Conservation (phyloP, 2,888 invertebrate species). For the Hemaris fuciformis region DNA sequence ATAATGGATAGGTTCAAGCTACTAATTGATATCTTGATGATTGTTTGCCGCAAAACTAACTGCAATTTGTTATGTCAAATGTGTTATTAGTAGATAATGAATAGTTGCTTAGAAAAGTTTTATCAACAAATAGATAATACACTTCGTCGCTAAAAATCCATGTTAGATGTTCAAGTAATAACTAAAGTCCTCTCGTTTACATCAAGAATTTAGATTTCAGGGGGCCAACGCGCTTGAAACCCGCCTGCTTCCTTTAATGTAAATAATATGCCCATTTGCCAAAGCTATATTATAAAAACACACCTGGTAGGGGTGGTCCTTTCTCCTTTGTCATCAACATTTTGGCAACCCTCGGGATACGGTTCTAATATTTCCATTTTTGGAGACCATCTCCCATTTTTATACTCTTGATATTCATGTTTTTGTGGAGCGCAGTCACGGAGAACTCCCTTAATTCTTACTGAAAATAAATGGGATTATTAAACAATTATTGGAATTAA, state of each 20-base stretch:
- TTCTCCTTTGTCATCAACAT: conserved; percentile 83
- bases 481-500: no score
- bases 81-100: background rate
- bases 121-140: no score
- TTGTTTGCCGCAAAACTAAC: background rate
- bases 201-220: no score
- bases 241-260: no score
- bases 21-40: background rate
- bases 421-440: conserved; percentile 90
- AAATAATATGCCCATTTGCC: background rate
- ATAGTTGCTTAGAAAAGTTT: background rate
- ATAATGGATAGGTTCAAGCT: background rate
- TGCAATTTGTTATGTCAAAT: background rate
- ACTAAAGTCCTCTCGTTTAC: no score
- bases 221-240: no score
- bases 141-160: no score
- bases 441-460: conserved; percentile 80
- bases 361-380: conserved; percentile 85
- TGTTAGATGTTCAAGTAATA: no score
- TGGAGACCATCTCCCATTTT: conserved; percentile 84
- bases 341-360: conserved; percentile 86
- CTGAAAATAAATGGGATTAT: conserved; percentile 58
- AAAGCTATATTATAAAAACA: background rate
- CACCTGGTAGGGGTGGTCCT: conserved; percentile 81
- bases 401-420: conserved; percentile 82